Evolutionary conservation across 1,140 invertebrate genomes (phyloP).

Genomic region (Leptinotarsa undecemlineata): DNA sequence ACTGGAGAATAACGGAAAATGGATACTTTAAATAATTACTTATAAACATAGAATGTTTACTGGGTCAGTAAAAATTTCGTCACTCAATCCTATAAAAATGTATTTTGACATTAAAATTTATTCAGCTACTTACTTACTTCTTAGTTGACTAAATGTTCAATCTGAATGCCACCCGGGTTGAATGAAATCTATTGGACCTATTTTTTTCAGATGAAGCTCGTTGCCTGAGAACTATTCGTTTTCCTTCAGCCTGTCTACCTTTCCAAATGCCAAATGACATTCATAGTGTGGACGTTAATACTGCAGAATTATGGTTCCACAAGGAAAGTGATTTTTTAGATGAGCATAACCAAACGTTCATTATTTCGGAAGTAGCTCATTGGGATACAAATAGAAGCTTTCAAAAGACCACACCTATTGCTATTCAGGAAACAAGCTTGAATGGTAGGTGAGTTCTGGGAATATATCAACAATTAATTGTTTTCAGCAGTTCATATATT

Average conservation of each 20-base stretch:
- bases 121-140: too few relatives aligned
- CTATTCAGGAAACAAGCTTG: conserved; percentile 71
- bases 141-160: too few relatives aligned
- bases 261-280: conserved; percentile 71
- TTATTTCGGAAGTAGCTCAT: conserved; percentile 77
- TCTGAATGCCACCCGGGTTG: too few relatives aligned
- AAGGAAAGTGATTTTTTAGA: conserved; percentile 64
- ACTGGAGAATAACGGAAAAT: too few relatives aligned
- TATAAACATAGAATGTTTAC: too few relatives aligned
- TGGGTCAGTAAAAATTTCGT: too few relatives aligned
- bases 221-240: conserved; percentile 53
- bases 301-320: conserved; percentile 80
- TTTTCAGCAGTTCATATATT: too few relatives aligned
- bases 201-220: conserved; percentile 49
- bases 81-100: too few relatives aligned
- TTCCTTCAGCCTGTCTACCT: conserved; percentile 71
- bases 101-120: too few relatives aligned
- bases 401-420: conserved; percentile 73
- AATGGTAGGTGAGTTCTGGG: conserved; percentile 57
- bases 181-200: too few relatives aligned
- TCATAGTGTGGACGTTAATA: conserved; percentile 70
- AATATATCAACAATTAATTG: not conserved
- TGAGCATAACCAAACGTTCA: conserved; percentile 71
- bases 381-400: conserved; percentile 72
- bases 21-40: too few relatives aligned